Evolutionary conservation across 2,888 invertebrate genomes (phyloP).

Genomic region (Orchesella flavescens): DNA sequence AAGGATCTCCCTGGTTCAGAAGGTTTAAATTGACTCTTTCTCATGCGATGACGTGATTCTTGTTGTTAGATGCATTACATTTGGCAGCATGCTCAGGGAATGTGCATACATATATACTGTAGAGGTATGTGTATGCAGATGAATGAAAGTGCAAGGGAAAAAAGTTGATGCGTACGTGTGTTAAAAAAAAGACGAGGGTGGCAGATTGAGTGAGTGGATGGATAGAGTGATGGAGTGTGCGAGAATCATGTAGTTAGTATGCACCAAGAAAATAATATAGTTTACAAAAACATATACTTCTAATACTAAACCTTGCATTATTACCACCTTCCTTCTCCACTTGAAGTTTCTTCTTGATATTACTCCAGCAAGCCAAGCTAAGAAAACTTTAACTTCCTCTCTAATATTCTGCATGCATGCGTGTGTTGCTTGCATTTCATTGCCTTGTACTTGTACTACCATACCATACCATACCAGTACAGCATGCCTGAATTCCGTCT

Average conservation of each 20-base stretch:
- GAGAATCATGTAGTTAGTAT: constrained; percentile 38
- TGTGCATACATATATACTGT: too few species aligned
- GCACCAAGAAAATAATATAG: constrained; percentile 24
- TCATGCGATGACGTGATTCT: constrained; percentile 36
- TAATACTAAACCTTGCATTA: too few species aligned
- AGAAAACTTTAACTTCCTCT: constrained; percentile 45
- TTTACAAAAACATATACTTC: neutral
- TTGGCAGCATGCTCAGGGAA: neutral
- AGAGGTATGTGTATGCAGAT: neutral
- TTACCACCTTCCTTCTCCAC: neutral
- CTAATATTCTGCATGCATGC: constrained; percentile 41
- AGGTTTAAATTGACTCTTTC: constrained; percentile 45
- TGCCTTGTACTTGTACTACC: constrained; percentile 33
- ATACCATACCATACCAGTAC: too few species aligned
- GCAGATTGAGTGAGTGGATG: constrained; percentile 43
- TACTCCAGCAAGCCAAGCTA: neutral
- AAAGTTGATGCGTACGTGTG: constrained; percentile 9
- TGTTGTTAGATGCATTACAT: constrained; percentile 13
- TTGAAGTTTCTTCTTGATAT: neutral
- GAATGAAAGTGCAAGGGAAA: neutral
- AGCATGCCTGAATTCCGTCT: constrained; percentile 29
- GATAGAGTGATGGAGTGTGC: constrained; percentile 55
- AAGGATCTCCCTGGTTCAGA: neutral
- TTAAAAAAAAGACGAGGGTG: constrained; percentile 31
- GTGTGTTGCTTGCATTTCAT: constrained; percentile 50